Evolutionary conservation across 2,113 vertebrate species (phyloP).

Genomic region (Melospiza georgiana): DNA sequence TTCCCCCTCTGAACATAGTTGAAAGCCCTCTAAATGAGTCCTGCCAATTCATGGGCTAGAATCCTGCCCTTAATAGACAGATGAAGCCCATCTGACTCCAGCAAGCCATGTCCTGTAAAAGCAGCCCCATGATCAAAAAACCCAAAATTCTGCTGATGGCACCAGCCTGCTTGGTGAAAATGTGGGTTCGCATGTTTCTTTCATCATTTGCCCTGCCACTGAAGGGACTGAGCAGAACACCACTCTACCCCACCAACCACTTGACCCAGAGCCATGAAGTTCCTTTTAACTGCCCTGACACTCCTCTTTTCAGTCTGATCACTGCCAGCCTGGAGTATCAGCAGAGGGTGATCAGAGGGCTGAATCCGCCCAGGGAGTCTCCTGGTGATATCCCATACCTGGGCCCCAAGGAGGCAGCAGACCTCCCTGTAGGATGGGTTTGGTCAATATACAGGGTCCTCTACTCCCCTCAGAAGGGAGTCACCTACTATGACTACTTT

Average conservation of each 20-base stretch:
- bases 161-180: neutral
- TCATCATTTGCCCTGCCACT: neutral
- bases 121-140: neutral
- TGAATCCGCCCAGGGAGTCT: neutral
- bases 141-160: neutral
- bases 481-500: no score
- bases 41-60: neutral
- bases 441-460: no score
- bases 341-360: neutral
- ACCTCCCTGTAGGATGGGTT: neutral
- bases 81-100: neutral
- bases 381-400: neutral
- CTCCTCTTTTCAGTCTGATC: neutral
- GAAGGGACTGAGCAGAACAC: neutral
- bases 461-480: neutral
- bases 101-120: neutral
- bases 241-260: neutral
- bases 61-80: neutral
- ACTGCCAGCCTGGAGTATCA: neutral
- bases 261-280: neutral
- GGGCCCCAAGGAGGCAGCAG: neutral
- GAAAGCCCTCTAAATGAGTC: neutral
- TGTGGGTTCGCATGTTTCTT: neutral
- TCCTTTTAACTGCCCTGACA: neutral
- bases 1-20: neutral